Evolutionary conservation across 1,140 invertebrate genomes (phyloP).

Genomic region (Uloborus diversus): DNA sequence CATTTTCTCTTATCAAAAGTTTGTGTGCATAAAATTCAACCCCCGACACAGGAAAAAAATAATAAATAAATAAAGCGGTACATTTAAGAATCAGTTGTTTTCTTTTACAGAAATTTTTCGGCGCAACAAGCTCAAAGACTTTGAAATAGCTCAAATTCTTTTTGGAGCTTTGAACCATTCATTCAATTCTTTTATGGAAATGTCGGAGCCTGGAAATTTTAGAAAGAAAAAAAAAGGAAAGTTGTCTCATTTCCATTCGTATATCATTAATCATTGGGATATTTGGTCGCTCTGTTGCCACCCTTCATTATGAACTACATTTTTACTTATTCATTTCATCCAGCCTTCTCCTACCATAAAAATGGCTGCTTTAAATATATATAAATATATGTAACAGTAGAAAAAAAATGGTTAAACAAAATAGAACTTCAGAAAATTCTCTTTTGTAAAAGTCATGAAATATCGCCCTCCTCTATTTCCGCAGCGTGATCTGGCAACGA

Average conservation of each 20-base stretch:
- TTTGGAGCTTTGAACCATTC: constrained; percentile 33
- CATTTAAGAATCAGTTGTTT: constrained; percentile 36
- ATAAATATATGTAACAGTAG: constrained; percentile 1
- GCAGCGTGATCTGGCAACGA: constrained; percentile 45
- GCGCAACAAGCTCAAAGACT: constrained; percentile 14
- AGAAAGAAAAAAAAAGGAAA: constrained; percentile 10
- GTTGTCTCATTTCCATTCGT: constrained; percentile 36
- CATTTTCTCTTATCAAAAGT: constrained; percentile 23
- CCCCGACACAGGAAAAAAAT: no score
- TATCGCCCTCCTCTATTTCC: constrained; percentile 42
- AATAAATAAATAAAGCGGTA: neutral
- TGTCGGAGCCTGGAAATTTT: neutral
- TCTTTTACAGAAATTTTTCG: constrained; percentile 1
- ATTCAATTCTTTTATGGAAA: constrained; percentile 17
- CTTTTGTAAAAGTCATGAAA: constrained; percentile 52
- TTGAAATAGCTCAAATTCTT: constrained; percentile 32
- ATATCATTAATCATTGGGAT: constrained; percentile 37
- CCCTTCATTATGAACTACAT: constrained; percentile 22
- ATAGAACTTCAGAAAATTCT: constrained; percentile 37
- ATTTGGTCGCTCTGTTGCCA: constrained; percentile 40
- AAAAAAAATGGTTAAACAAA: neutral
- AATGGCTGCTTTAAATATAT: constrained; percentile 42
- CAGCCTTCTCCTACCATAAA: constrained; percentile 12
- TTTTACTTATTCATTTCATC: constrained; percentile 22
- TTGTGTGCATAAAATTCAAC: constrained; percentile 8